Evolutionary conservation across 1,140 invertebrate genomes (phyloP).

Genomic region (Pygmarrhopalites habei): DNA sequence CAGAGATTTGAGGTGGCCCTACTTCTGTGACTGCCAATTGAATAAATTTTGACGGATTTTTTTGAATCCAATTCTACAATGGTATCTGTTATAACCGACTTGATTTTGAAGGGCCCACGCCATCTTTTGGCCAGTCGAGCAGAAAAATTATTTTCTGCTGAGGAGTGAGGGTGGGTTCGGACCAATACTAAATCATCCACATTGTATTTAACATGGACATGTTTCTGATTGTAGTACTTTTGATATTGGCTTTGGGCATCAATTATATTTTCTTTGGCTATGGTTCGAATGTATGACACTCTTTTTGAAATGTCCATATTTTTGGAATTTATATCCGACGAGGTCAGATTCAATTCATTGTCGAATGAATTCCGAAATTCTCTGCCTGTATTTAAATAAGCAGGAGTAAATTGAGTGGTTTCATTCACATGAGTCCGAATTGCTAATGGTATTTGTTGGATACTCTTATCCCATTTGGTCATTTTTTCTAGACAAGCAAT

Average conservation of each 20-base stretch:
- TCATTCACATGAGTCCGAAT: constrained; percentile 43
- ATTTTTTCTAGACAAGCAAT: constrained; percentile 25
- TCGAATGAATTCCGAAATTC: neutral
- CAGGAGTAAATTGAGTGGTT: constrained; percentile 43
- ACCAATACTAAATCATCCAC: too few species aligned
- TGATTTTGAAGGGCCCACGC: too few species aligned
- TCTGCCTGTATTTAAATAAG: constrained; percentile 17
- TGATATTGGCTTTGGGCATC: neutral
- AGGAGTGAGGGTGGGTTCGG: too few species aligned
- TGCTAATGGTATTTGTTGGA: constrained; percentile 44
- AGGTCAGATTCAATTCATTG: neutral
- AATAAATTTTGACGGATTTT: too few species aligned
- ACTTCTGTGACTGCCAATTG: too few species aligned
- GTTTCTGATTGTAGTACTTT: too few species aligned
- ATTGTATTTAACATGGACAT: too few species aligned
- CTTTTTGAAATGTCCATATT: neutral
- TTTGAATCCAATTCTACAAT: too few species aligned
- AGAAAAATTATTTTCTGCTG: too few species aligned
- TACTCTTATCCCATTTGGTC: constrained; percentile 40
- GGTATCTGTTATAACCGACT: too few species aligned
- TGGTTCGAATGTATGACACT: neutral
- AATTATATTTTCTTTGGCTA: neutral
- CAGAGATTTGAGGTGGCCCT: too few species aligned
- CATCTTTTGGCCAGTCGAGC: too few species aligned
- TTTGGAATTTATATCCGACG: neutral